Evolutionary conservation across 2,797 vertebrate genomes (phyloP), one percentile per base, ranked within the genome.

Genomic region (Gastrophryne carolinensis): DNA sequence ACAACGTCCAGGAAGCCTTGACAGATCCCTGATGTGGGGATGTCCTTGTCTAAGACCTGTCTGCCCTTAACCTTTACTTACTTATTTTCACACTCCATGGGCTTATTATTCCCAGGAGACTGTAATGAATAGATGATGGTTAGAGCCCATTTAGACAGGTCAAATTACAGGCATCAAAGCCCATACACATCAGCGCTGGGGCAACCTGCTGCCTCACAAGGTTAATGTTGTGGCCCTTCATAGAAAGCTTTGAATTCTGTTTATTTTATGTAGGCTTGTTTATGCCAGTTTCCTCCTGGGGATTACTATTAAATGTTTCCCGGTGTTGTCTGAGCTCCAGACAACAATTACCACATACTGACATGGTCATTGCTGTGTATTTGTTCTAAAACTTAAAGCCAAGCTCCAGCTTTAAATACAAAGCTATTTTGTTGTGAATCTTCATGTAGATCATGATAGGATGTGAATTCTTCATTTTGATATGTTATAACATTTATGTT

Each of bases 11-110:
- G 37, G 26, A 35, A 77, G 58, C 24, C 50, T 34, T 77, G 75
- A 77, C 75, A 77, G 67, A 39, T 71, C 54, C 57, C 49, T 72
- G 58, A 77, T 47, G 60, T 44, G 60, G 60, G 53, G 67, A 71
- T 77, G 75, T 77, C 75, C 67, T 77, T 77, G 75, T 77, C 75
- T 77, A 49, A 44, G 67, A 65, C 65, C 67, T 77, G 75, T 71
- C 75, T 77, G 52, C 75, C 75, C 75, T 77, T 77, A 77, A 77
- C 75, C 75, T 71, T 71, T 77, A 57, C 75, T 75, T 57, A 61
- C 64, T 77, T 77, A 50, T 77, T 64, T 72, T 71, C 75, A 64
- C 75, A 71, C 67, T 77, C 53, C 49, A n/a, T 35, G 12, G 67
- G 60, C 64, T 68, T 75, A 75, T 75, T 75, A 75, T 61, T 75